These are phyloP conservation scores for Gadus macrocephalus DNA, from an alignment of 2,113 vertebrate species.

Conservation along the genomic window DNA sequence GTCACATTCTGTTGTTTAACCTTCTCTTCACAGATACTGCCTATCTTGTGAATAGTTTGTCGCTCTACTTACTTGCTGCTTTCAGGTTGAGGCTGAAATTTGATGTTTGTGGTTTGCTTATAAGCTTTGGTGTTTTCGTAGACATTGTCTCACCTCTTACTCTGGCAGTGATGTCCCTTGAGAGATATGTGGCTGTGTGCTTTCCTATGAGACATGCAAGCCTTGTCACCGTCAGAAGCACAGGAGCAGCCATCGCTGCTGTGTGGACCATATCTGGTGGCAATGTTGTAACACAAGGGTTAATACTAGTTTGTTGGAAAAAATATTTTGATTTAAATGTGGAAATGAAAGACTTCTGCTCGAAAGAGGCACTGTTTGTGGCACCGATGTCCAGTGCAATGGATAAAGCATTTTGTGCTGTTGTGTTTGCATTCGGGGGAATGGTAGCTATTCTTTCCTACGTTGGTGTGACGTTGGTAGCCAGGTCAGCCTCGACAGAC, in stretches of 20 bases:
- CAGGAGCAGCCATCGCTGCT: conserved; percentile 24
- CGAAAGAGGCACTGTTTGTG: neutral
- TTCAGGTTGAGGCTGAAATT: neutral
- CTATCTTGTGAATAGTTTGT: conserved; percentile 20
- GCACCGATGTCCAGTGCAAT: neutral
- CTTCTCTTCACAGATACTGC: conserved; percentile 52
- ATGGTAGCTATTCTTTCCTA: conserved; percentile 43
- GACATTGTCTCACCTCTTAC: conserved; percentile 44
- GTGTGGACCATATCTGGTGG: conserved; percentile 42
- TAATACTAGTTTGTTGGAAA: conserved; percentile 9
- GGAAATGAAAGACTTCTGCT: conserved; percentile 6
- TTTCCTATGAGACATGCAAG: conserved; percentile 36
- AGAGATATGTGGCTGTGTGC: conserved; percentile 55
- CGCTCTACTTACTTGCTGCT: conserved; percentile 24
- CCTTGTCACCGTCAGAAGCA: conserved; percentile 40
- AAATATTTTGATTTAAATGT: neutral
- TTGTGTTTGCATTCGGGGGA: conserved; percentile 34
- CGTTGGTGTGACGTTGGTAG: conserved; percentile 34
- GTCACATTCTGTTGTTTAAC: conserved; percentile 50
- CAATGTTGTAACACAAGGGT: conserved; percentile 11
- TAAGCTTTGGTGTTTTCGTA: neutral
- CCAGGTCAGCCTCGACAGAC: conserved; percentile 41
- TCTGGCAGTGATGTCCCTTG: conserved; percentile 61
- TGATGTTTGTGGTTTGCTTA: conserved; percentile 27
- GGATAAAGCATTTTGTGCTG: conserved; percentile 9